These are phyloP conservation scores for Dendrolimus pini DNA, from an alignment of 2,888 invertebrate species.

Conservation along the genomic window DNA sequence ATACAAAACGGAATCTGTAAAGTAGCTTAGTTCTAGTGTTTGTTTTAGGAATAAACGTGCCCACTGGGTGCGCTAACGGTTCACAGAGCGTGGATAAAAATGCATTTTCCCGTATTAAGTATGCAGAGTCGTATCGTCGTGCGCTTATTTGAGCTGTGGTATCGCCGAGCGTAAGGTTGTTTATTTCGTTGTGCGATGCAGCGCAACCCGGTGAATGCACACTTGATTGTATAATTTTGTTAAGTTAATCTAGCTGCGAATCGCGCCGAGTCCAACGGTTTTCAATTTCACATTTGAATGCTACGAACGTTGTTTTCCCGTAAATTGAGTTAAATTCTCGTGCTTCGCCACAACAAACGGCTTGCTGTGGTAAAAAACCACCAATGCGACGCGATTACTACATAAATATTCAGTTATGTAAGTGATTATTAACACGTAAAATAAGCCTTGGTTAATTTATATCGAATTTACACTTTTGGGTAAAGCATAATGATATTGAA, in stretches of 20 bases:
- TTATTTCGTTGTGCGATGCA: too few species aligned
- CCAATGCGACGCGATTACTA: constrained; percentile 19
- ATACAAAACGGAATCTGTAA: constrained; percentile 42
- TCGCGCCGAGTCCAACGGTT: constrained; percentile 41
- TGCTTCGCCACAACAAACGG: not conserved
- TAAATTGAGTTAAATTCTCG: constrained; percentile 33
- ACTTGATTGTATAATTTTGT: constrained; percentile 59
- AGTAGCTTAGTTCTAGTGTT: constrained; percentile 38
- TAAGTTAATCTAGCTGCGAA: constrained; percentile 48
- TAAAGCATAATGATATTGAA: not conserved
- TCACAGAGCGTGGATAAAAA: constrained; percentile 28
- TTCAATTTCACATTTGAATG: constrained; percentile 50
- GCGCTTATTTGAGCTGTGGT: constrained; percentile 21
- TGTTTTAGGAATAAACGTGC: constrained; percentile 44
- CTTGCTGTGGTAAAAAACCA: not conserved
- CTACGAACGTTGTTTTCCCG: constrained; percentile 42
- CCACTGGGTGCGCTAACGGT: constrained; percentile 33
- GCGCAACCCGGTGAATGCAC: constrained; percentile 33
- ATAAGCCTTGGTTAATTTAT: not conserved
- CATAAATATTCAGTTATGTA: constrained; percentile 33
- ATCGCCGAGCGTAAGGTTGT: too few species aligned
- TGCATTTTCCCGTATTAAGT: constrained; percentile 41
- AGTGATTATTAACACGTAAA: constrained; percentile 38
- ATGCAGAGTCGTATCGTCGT: constrained; percentile 20
- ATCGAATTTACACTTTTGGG: not conserved